Evolutionary conservation across 2,888 invertebrate genomes (phyloP).

Genomic region (Epistrophe grossulariae): DNA sequence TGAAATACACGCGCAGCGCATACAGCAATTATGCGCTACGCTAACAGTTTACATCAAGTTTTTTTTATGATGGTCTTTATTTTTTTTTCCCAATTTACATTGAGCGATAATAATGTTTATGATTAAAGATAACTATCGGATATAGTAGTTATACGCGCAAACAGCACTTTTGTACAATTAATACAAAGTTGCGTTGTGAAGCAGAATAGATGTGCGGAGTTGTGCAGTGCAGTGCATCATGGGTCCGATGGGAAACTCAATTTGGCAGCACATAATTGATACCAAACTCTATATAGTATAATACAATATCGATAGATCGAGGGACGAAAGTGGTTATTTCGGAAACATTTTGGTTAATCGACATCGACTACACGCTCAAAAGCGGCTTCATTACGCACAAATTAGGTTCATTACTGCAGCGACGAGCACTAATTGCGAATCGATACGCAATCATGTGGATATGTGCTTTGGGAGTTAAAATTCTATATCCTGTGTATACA

Average conservation of each 20-base stretch:
- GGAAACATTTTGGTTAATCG: conserved; percentile 75
- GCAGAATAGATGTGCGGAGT: background rate
- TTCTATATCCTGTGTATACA: conserved; percentile 11
- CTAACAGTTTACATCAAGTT: conserved; percentile 40
- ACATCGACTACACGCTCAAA: conserved; percentile 63
- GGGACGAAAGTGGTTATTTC: conserved; percentile 32
- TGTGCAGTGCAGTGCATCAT: conserved; percentile 1
- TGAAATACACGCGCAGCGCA: conserved; percentile 35
- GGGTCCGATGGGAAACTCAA: conserved; percentile 67
- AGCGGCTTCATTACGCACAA: conserved; percentile 75
- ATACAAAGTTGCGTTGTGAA: conserved; percentile 25
- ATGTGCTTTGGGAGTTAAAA: conserved; percentile 40
- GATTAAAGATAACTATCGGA: conserved; percentile 70
- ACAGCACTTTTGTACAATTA: conserved; percentile 59
- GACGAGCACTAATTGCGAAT: conserved; percentile 72
- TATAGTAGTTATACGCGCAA: conserved; percentile 31
- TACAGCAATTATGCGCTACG: conserved; percentile 40
- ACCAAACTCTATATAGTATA: conserved; percentile 31
- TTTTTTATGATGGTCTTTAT: conserved; percentile 14
- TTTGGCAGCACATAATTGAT: conserved; percentile 69
- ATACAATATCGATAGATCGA: conserved; percentile 37
- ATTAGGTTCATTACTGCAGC: conserved; percentile 73
- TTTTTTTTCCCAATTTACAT: conserved; percentile 42
- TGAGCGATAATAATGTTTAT: conserved; percentile 62
- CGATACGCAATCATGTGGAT: conserved; percentile 74